Evolutionary conservation across 2,888 invertebrate species (phyloP).

Genomic region (Hyposoter didymator): DNA sequence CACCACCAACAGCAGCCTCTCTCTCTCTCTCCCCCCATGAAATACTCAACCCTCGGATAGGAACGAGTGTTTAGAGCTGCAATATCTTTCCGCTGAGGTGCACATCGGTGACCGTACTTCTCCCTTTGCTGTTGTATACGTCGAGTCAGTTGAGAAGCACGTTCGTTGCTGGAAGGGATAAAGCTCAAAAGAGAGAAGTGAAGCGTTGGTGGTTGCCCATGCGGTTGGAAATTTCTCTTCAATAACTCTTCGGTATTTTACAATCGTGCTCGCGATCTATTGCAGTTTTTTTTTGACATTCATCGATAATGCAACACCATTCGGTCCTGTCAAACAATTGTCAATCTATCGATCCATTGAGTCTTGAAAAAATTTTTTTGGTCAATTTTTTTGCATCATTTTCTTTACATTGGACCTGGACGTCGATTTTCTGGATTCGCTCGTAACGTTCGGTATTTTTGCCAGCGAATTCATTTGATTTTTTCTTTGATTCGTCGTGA

Average conservation of each 20-base stretch:
- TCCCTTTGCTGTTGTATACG: background rate
- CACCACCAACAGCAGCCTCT: background rate
- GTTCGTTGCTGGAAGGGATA: conserved; percentile 15
- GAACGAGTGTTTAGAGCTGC: conserved; percentile 78
- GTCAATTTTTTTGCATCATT: too few species aligned
- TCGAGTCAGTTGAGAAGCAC: background rate
- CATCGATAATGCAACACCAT: too few species aligned
- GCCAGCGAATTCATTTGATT: too few species aligned
- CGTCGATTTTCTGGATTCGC: too few species aligned
- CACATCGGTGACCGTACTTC: conserved; percentile 77
- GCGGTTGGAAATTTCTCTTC: conserved; percentile 62
- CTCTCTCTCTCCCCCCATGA: background rate
- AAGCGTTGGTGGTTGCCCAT: conserved; percentile 58
- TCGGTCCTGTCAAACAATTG: too few species aligned
- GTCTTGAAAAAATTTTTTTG: too few species aligned
- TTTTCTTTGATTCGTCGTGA: too few species aligned
- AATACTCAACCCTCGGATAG: conserved; percentile 2
- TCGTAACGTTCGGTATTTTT: too few species aligned
- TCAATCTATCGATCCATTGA: too few species aligned
- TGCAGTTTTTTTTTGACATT: conserved; percentile 62
- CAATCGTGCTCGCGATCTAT: conserved; percentile 34
- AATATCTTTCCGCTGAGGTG: conserved; percentile 81
- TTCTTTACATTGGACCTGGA: too few species aligned
- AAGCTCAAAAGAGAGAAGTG: conserved; percentile 54
- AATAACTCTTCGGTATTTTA: conserved; percentile 56